phyloP scores from a whole-genome alignment of 2,113 vertebrate genomes.

The Syngnathus scovelli region DNA sequence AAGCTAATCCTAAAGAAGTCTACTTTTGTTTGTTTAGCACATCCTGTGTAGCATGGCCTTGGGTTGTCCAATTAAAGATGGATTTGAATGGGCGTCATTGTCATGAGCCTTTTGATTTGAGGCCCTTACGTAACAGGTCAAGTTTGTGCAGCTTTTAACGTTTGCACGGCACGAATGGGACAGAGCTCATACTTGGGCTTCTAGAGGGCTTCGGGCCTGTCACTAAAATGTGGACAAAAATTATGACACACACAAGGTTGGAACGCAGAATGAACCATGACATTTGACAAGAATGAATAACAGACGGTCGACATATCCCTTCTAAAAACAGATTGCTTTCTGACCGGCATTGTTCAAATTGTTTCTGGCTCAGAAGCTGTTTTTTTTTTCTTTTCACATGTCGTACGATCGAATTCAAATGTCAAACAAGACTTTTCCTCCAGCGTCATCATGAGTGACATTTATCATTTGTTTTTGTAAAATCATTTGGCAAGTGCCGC shows the following conservation, averaged over 20 bases:
- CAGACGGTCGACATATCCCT: not conserved
- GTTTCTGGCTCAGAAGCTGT: not conserved
- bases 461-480: not conserved
- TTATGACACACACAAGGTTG: constrained; percentile 1
- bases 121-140: constrained; percentile 13
- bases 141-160: not conserved
- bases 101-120: constrained; percentile 34
- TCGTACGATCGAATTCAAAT: not conserved
- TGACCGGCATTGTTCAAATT: not conserved
- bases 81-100: constrained; percentile 24
- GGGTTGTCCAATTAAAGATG: constrained; percentile 19
- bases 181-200: constrained; percentile 4
- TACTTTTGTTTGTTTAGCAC: constrained; percentile 23
- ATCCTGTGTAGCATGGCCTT: constrained; percentile 6
- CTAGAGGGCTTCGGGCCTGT: not conserved
- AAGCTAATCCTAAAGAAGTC: constrained; percentile 19
- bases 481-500: not conserved
- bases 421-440: not conserved
- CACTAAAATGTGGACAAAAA: not conserved
- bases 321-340: constrained; percentile 10
- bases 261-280: not conserved
- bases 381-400: not conserved
- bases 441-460: not conserved
- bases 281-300: not conserved
- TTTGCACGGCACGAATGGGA: constrained; percentile 4